phyloP scores from a whole-genome alignment of 2,888 invertebrate species.

The Rhamnusium bicolor region DNA sequence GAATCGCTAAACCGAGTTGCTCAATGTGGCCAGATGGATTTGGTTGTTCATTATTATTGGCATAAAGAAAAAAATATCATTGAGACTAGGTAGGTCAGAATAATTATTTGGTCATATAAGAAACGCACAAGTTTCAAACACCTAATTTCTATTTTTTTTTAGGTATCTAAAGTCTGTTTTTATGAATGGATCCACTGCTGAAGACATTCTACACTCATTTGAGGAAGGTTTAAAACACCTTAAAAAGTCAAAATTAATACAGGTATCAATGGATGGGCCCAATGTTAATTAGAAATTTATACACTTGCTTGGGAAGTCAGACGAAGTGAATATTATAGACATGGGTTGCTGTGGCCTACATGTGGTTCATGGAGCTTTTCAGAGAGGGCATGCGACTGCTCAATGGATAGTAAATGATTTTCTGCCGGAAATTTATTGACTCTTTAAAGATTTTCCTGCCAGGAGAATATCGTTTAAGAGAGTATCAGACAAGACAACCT shows the following conservation, averaged over 20 bases:
- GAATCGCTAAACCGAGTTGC: not conserved
- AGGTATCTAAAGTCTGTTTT: not conserved
- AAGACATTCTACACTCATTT: not conserved
- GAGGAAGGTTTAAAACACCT: not conserved
- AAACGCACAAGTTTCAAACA: not conserved
- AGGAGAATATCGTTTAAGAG: constrained; percentile 4
- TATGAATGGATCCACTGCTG: not conserved
- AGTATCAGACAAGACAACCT: not conserved
- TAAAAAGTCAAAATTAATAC: constrained; percentile 39
- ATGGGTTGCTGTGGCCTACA: no score
- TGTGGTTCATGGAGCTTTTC: no score
- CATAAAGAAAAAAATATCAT: not conserved
- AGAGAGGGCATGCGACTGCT: no score
- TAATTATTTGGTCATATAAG: not conserved
- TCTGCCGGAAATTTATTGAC: constrained; percentile 45
- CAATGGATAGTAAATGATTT: constrained; percentile 40
- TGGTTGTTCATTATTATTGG: not conserved
- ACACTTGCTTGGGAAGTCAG: constrained; percentile 15
- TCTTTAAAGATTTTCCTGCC: constrained; percentile 36
- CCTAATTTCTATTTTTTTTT: not conserved
- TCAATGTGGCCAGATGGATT: constrained; percentile 1
- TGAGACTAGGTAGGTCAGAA: no score
- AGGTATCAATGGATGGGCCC: constrained; percentile 51
- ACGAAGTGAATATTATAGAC: constrained; percentile 30
- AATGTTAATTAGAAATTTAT: constrained; percentile 44